Percentiles rank a stretch among this genome's conserved stretches.
Conservation (phyloP, 2,797 vertebrate species). For the Aythya fuligula region DNA sequence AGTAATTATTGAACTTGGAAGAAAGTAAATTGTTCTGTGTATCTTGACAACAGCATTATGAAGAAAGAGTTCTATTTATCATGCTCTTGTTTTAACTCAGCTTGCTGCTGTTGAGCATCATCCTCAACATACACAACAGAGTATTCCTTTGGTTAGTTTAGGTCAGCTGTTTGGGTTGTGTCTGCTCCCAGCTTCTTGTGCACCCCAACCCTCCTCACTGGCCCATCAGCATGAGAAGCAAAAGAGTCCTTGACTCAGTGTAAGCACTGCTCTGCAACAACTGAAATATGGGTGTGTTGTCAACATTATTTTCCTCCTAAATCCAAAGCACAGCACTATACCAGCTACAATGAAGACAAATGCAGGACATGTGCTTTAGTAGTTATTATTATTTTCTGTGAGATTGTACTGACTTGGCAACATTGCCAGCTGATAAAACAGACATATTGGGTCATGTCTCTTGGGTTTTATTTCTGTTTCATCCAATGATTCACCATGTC, state of each 20-base stretch:
- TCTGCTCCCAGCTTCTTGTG: neutral
- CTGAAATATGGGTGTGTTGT: neutral
- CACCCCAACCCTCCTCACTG: neutral
- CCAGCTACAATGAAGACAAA: neutral
- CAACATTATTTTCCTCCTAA: neutral
- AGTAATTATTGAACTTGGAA: neutral
- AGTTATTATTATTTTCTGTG: neutral
- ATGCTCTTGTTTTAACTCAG: no score
- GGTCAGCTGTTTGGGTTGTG: neutral
- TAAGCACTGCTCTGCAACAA: neutral
- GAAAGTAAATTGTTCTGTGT: neutral
- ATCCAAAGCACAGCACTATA: neutral
- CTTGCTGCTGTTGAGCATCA: neutral
- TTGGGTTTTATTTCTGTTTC: neutral
- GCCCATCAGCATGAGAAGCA: neutral
- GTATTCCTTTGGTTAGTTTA: neutral
- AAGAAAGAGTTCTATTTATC: neutral
- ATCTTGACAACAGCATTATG: neutral
- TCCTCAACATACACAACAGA: no score
- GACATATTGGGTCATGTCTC: neutral
- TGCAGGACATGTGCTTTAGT: neutral
- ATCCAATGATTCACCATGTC: neutral
- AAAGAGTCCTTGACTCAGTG: neutral
- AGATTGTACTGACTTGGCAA: fast-evolving
- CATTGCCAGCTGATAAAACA: neutral